Evolutionary conservation across 2,888 invertebrate genomes (phyloP).

Genomic region (Meiosimyza platycephala): DNA sequence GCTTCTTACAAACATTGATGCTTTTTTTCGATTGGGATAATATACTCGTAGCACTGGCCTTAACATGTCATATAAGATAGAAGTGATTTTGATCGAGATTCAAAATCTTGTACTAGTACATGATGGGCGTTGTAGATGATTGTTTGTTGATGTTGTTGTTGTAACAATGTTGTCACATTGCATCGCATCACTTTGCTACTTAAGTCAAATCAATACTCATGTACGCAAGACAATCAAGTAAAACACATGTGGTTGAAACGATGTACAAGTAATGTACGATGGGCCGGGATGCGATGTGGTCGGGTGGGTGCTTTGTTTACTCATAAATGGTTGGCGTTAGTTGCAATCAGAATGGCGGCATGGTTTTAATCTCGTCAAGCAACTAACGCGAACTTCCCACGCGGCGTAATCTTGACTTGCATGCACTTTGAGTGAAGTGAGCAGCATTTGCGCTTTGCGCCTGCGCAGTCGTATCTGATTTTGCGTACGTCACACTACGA

Average conservation of each 20-base stretch:
- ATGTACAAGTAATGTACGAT: conserved; percentile 45
- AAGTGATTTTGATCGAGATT: too few species aligned
- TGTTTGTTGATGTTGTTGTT: conserved; percentile 14
- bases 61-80: too few species aligned
- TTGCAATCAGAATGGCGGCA: conserved; percentile 18
- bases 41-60: too few species aligned
- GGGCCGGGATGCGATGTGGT: conserved; percentile 61
- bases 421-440: background rate
- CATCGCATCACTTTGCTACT: conserved; percentile 52
- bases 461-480: conserved; percentile 17
- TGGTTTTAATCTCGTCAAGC: conserved; percentile 28
- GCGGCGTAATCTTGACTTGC: conserved; percentile 16
- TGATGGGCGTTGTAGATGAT: background rate
- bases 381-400: conserved; percentile 25
- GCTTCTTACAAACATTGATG: too few species aligned
- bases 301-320: conserved; percentile 40
- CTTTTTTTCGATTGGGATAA: too few species aligned
- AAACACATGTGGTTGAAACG: too few species aligned
- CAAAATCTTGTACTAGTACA: background rate
- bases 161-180: conserved; percentile 53
- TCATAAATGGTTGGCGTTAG: background rate
- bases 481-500: conserved; percentile 12
- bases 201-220: conserved; percentile 48
- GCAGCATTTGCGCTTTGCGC: background rate
- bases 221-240: too few species aligned